phyloP scores from a whole-genome alignment of 2,888 invertebrate species.

The Watsonalla cultraria region DNA sequence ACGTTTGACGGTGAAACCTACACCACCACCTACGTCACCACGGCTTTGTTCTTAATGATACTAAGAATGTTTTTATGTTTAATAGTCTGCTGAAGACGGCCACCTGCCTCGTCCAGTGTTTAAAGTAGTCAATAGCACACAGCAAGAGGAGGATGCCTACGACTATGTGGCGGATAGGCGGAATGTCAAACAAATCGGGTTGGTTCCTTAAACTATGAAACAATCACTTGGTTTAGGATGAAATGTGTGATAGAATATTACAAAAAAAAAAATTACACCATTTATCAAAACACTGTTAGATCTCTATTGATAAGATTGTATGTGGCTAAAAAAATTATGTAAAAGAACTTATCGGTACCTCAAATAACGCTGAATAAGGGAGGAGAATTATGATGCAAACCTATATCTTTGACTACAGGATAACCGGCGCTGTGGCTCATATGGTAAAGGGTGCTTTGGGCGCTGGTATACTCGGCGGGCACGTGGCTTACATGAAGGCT shows the following conservation, averaged over 20 bases:
- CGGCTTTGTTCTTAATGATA: too few species aligned
- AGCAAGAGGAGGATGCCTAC: slow-evolving; percentile 46
- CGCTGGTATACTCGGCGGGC: slow-evolving; percentile 51
- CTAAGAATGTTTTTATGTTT: neutral
- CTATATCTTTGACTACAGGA: slow-evolving; percentile 21
- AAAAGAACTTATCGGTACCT: too few species aligned
- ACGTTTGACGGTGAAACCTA: too few species aligned
- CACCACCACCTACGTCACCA: too few species aligned
- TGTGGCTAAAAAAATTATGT: too few species aligned
- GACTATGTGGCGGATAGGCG: slow-evolving; percentile 29
- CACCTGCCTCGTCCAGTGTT: slow-evolving; percentile 16
- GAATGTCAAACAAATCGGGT: slow-evolving; percentile 35
- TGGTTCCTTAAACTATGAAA: neutral
- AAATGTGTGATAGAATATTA: too few species aligned
- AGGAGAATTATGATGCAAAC: too few species aligned
- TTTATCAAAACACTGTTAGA: too few species aligned
- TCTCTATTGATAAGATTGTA: too few species aligned
- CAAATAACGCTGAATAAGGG: too few species aligned
- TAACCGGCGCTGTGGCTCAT: slow-evolving; percentile 45
- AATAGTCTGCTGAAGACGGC: neutral
- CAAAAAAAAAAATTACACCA: too few species aligned
- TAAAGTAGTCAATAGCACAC: slow-evolving; percentile 23
- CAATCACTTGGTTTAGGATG: too few species aligned
- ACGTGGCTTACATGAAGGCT: slow-evolving; percentile 49
- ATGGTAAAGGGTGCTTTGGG: slow-evolving; percentile 60